Percentiles rank a stretch among this genome's conserved stretches.
phyloP scores from a whole-genome alignment of 2,113 vertebrate genomes.

The Lepidiolamprologus cunningtoni region DNA sequence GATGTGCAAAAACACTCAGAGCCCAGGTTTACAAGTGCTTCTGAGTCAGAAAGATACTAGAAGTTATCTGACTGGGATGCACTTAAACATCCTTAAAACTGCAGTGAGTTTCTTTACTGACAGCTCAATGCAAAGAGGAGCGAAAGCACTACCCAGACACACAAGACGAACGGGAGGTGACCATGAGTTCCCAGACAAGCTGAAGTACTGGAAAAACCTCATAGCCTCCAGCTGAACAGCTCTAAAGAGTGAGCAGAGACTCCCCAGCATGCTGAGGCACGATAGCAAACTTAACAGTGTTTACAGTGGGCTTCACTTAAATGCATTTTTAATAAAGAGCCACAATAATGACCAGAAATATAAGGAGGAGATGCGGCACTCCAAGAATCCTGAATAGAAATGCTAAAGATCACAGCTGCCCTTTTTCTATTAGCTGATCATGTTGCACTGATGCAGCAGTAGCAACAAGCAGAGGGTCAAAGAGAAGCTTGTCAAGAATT shows the following conservation, averaged over 20 bases:
- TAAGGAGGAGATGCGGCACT: background rate
- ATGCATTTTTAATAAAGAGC: background rate
- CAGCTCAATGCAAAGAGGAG: background rate
- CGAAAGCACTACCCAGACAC: fast-evolving
- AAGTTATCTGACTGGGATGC: background rate
- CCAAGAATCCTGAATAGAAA: too few species aligned
- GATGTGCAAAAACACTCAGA: background rate
- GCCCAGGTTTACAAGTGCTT: fast-evolving
- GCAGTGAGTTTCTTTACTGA: background rate
- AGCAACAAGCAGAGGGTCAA: background rate
- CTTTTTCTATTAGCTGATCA: background rate
- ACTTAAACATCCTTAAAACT: background rate
- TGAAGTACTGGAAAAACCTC: background rate
- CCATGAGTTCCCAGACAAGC: background rate
- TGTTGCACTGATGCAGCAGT: background rate
- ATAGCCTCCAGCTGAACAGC: background rate
- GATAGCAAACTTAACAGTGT: fast-evolving
- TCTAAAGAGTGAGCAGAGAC: background rate
- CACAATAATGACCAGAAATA: background rate
- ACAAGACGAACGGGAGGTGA: background rate
- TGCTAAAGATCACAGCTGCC: background rate
- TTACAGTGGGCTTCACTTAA: background rate
- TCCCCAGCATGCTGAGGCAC: background rate
- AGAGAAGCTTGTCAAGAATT: background rate
- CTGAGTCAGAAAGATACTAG: background rate